These are phyloP conservation scores for Chionodraco myersi DNA, from an alignment of 2,113 vertebrate genomes.

Conservation along the genomic window DNA sequence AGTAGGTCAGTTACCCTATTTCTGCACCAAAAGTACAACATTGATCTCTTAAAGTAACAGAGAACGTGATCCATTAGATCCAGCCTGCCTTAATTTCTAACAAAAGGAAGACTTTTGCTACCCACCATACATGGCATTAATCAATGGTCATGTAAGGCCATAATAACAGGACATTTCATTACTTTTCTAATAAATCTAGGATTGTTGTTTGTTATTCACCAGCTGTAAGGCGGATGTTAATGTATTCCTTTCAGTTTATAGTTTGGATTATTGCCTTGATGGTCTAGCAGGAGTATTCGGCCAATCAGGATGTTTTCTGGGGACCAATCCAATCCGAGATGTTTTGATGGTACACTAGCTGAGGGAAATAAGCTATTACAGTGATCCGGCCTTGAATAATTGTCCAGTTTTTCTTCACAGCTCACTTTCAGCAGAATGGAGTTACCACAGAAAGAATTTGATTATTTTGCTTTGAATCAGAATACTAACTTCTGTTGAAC, in stretches of 20 bases:
- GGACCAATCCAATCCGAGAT: constrained; percentile 48
- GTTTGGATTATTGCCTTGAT: constrained; percentile 57
- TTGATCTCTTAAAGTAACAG: constrained; percentile 25
- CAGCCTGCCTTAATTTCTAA: constrained; percentile 73
- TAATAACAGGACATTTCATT: constrained; percentile 59
- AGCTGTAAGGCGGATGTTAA: constrained; percentile 58
- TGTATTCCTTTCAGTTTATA: constrained; percentile 41
- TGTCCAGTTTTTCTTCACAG: constrained; percentile 36
- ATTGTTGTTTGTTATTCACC: constrained; percentile 68
- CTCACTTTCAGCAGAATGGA: constrained; percentile 19
- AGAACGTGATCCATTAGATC: constrained; percentile 33
- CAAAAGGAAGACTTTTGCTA: constrained; percentile 33
- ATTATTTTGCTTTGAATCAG: constrained; percentile 24
- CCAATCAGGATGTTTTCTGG: constrained; percentile 61
- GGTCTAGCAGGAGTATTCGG: constrained; percentile 53
- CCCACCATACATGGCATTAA: constrained; percentile 51
- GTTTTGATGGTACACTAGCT: constrained; percentile 46
- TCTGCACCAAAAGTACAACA: constrained; percentile 53
- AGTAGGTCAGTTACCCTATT: constrained; percentile 37
- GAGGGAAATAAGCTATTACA: constrained; percentile 53
- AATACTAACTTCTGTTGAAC: constrained; percentile 24
- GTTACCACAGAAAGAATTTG: constrained; percentile 2
- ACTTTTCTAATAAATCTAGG: constrained; percentile 49
- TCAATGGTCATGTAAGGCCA: constrained; percentile 47
- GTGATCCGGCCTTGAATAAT: constrained; percentile 51